A percentile compares a stretch with the other conserved stretches of the same genome.
Conservation (phyloP, 2,888 invertebrate genomes). For the Mycogona germanica region DNA sequence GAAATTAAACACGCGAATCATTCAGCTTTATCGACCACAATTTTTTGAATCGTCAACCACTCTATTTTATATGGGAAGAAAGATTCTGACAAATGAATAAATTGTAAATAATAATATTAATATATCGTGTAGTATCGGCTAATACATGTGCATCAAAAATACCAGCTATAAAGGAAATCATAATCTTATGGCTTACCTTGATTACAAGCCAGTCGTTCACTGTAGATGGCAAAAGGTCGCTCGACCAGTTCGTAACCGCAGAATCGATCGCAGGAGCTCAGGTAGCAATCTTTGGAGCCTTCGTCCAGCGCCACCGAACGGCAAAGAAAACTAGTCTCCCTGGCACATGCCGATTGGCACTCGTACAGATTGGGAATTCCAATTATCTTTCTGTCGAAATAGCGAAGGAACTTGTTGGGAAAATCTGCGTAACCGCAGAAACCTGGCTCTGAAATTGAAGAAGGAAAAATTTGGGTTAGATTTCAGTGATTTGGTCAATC, state of each 20-base stretch:
- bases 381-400: conserved; percentile 10
- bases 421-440: conserved; percentile 17
- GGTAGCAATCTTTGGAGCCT: conserved; percentile 16
- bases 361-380: conserved; percentile 8
- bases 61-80: too few relatives aligned
- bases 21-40: too few relatives aligned
- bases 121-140: too few relatives aligned
- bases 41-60: too few relatives aligned
- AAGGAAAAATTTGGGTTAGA: neutral
- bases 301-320: conserved; percentile 13
- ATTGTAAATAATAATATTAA: too few relatives aligned
- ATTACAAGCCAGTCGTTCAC: conserved; percentile 8
- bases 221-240: conserved; percentile 5
- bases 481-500: neutral
- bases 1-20: too few relatives aligned
- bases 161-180: too few relatives aligned
- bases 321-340: conserved; percentile 13
- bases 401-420: conserved; percentile 14
- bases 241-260: conserved; percentile 13
- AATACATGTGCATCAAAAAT: too few relatives aligned
- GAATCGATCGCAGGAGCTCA: conserved; percentile 17
- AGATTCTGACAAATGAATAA: too few relatives aligned
- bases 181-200: neutral
- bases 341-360: conserved; percentile 12
- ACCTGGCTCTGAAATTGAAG: conserved; percentile 9